phyloP scores from a whole-genome alignment of 1,140 invertebrate species.

The Melitaea cinxia region DNA sequence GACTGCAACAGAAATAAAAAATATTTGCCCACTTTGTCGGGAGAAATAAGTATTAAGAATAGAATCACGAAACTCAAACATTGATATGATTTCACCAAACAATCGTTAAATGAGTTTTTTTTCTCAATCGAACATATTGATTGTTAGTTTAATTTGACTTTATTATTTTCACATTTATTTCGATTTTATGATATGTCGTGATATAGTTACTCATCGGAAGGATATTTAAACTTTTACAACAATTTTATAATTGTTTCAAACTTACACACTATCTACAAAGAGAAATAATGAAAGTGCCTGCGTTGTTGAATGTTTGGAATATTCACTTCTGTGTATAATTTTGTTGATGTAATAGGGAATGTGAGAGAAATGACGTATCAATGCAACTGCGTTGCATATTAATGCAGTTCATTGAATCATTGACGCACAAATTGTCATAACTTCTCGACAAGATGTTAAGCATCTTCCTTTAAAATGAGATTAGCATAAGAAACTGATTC shows the following conservation, averaged over 20 bases:
- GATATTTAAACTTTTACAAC: no score
- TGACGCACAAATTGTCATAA: conserved; percentile 37
- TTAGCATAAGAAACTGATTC: no score
- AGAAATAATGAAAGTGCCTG: neutral
- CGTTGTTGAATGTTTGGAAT: conserved; percentile 1
- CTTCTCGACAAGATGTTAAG: neutral
- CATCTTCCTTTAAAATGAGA: neutral
- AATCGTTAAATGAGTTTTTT: no score
- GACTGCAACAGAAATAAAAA: conserved; percentile 37
- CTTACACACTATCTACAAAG: no score
- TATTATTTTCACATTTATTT: no score
- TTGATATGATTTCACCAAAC: neutral
- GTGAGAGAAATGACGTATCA: conserved; percentile 48
- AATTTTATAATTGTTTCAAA: no score
- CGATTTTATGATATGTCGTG: no score
- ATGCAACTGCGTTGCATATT: no score
- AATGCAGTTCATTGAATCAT: no score
- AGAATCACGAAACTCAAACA: neutral
- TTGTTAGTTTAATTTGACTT: no score
- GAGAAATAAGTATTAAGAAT: conserved; percentile 1
- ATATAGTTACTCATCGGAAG: no score
- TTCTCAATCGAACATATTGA: no score
- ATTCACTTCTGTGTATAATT: conserved; percentile 45
- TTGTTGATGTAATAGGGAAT: conserved; percentile 57
- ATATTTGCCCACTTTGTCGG: conserved; percentile 4